These are phyloP conservation scores for Dioctria rufipes DNA, from an alignment of 2,888 invertebrate species.

Conservation along the genomic window DNA sequence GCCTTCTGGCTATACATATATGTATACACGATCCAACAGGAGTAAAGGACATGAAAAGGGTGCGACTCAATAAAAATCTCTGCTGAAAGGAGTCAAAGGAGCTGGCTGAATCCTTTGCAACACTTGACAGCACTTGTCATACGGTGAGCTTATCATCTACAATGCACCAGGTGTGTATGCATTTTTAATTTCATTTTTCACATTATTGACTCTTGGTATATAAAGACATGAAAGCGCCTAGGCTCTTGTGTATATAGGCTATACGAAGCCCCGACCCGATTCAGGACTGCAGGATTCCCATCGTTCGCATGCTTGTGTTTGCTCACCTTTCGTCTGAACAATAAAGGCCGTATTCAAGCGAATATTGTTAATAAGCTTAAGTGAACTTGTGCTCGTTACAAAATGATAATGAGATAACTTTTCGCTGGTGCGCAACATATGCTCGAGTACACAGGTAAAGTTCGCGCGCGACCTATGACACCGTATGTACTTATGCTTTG, in stretches of 20 bases:
- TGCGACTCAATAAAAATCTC: slow-evolving; percentile 2
- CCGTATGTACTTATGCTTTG: slow-evolving; percentile 31
- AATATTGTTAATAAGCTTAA: slow-evolving; percentile 50
- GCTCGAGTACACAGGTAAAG: too few species aligned
- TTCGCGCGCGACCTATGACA: neutral
- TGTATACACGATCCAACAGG: neutral
- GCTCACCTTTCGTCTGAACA: slow-evolving; percentile 35
- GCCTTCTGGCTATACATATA: neutral
- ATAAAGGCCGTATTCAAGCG: slow-evolving; percentile 45
- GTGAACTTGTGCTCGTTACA: slow-evolving; percentile 42
- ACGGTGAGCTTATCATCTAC: neutral
- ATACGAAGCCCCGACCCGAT: neutral
- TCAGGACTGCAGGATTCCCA: neutral
- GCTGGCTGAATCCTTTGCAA: neutral
- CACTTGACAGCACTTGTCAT: slow-evolving; percentile 37
- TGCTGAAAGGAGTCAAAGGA: slow-evolving; percentile 36
- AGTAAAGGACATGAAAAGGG: slow-evolving; percentile 10
- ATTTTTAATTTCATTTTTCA: slow-evolving; percentile 48
- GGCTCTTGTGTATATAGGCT: neutral
- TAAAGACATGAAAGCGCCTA: neutral
- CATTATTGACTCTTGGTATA: slow-evolving; percentile 26
- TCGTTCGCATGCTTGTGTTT: slow-evolving; percentile 33
- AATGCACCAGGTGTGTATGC: slow-evolving; percentile 22
- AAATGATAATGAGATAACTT: slow-evolving; percentile 51
- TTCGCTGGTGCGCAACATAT: neutral